Conservation (phyloP, 2,113 vertebrate genomes). For the Prietella phreatophila region DNA sequence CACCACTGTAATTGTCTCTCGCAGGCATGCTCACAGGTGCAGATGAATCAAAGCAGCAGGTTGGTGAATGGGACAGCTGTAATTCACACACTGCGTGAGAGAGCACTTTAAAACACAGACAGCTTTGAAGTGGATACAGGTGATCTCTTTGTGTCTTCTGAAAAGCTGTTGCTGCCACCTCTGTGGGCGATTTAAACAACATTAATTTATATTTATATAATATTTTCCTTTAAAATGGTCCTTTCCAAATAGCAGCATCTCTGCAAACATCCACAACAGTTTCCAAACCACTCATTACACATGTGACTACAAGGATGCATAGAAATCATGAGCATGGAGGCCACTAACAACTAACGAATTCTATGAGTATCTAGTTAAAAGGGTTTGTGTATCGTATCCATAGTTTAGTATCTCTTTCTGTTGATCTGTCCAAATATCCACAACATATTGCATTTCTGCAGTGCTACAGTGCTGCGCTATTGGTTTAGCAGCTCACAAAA, state of each 20-base stretch:
- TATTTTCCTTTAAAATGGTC: slow-evolving; percentile 19
- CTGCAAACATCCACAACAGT: background rate
- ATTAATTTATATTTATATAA: slow-evolving; percentile 7
- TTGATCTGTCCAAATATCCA: background rate
- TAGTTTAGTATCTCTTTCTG: background rate
- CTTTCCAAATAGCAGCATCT: slow-evolving; percentile 30
- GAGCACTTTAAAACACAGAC: slow-evolving; percentile 53
- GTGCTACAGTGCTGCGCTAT: background rate
- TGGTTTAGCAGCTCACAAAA: background rate
- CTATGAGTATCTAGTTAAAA: background rate
- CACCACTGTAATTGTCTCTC: slow-evolving; percentile 30
- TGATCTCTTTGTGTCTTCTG: slow-evolving; percentile 50
- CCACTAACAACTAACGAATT: background rate
- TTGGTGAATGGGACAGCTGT: slow-evolving; percentile 54
- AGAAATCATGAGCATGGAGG: background rate
- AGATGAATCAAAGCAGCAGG: slow-evolving; percentile 53
- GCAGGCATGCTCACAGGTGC: slow-evolving; percentile 46
- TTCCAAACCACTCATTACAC: slow-evolving; percentile 5
- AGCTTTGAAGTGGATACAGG: slow-evolving; percentile 55
- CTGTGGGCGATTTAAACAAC: slow-evolving; percentile 22
- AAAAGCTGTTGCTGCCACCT: slow-evolving; percentile 34
- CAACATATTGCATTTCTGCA: background rate
- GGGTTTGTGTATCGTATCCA: background rate
- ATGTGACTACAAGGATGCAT: background rate
- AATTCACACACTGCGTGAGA: slow-evolving; percentile 48